These are phyloP conservation scores for Cryptoprocta ferox DNA, from an alignment of 2,797 vertebrate genomes.

Conservation along the genomic window DNA sequence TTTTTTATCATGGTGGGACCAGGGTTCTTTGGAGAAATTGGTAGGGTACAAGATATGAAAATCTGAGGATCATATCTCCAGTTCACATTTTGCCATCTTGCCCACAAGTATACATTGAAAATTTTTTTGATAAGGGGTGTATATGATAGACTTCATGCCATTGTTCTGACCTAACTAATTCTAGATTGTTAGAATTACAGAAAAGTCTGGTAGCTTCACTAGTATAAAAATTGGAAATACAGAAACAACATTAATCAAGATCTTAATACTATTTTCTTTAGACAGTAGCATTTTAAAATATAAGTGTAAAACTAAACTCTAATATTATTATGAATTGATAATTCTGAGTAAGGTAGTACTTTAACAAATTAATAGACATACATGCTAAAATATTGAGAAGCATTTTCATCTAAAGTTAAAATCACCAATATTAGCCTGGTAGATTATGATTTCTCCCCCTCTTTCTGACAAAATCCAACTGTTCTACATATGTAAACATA, in stretches of 20 bases:
- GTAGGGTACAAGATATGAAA: neutral
- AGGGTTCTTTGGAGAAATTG: neutral
- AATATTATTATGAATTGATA: neutral
- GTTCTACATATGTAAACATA: neutral
- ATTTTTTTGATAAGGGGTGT: neutral
- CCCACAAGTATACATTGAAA: neutral
- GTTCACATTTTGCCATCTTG: neutral
- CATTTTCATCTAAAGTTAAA: conserved; percentile 52
- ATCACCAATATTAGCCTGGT: neutral
- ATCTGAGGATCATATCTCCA: neutral
- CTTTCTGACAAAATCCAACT: neutral
- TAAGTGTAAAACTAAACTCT: neutral
- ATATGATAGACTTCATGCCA: neutral
- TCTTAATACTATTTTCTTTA: neutral
- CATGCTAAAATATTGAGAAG: conserved; percentile 10
- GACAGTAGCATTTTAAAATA: neutral
- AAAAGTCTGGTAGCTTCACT: neutral
- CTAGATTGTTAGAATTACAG: conserved; percentile 34
- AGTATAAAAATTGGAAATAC: conserved; percentile 10
- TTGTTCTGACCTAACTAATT: neutral
- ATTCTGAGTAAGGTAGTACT: neutral
- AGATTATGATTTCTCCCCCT: neutral
- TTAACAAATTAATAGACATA: neutral
- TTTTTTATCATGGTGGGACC: neutral
- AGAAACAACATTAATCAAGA: conserved; percentile 28